Base-by-base conservation (phyloP, 1,140 invertebrate genomes). In the Temnothorax nylanderi region DNA sequence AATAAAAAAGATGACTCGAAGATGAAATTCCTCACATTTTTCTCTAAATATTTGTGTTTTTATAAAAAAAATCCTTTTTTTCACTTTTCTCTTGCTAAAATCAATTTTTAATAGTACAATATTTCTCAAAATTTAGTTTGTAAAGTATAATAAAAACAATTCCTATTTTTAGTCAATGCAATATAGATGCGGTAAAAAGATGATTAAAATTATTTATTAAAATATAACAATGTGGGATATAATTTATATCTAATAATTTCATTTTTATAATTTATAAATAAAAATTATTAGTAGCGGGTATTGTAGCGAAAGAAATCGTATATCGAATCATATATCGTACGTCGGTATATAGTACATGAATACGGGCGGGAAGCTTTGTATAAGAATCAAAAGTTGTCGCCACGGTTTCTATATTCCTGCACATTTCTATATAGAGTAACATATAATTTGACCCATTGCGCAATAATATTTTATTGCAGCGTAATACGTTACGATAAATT, bases 281-380 rank as follows among this genome's bases (percentile, higher is more conserved):
- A 75, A 41, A 60, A 44, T 76, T 60, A 76, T 76, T 76, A 26
- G 21, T 76, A 41, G 51, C 18, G 18, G 13, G 0, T 56, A 71
- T 60, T 21, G 16, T 21, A 49, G 7, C 3, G 10, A 60, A 18
- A 13, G 6, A 62, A n/a, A 51, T 37, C 6, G 16, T 80, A 80
- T 87, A 88, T 72, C 87, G 34, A 49, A 54, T 32, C 6, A 21
- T 80, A 80, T 87, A 88, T 72, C 87, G 34, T 41, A 54, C 21
- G 87, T 37, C 11, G 86, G 65, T 86, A 76, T 4, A 60, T 64
- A 34, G 18, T 34, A 3, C 3, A 26, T 44, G 16, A 41, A 77
- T 62, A 7, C 21, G 8, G 10, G 11, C 34, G 3, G 16, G 18
- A 32, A 54, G 60, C 6, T 64, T 78, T 32, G 62, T 34, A 10